Evolutionary conservation across 1,140 invertebrate species (phyloP).

Genomic region (Trichogramma pretiosum): DNA sequence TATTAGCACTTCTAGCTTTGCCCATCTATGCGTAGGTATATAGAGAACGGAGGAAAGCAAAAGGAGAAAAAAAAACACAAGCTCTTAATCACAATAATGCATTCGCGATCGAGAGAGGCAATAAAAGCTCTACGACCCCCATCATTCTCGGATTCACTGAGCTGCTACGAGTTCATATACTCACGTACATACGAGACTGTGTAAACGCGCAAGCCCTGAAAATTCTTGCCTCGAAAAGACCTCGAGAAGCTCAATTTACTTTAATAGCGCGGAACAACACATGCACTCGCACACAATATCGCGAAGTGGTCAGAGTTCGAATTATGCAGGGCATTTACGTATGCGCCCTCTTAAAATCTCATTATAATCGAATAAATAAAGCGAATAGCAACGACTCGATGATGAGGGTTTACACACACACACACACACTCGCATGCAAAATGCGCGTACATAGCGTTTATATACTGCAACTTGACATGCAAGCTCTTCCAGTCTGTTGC

Average conservation of each 20-base stretch:
- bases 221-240: too few species aligned
- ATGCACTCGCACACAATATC: neutral
- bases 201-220: too few species aligned
- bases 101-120: constrained; percentile 4
- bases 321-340: neutral
- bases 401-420: constrained; percentile 14
- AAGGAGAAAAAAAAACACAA: neutral
- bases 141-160: neutral
- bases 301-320: neutral
- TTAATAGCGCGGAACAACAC: constrained; percentile 11
- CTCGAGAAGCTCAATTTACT: constrained; percentile 7
- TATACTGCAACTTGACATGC: constrained; percentile 31
- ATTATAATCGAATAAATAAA: constrained; percentile 43
- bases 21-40: too few species aligned
- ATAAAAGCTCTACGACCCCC: neutral
- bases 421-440: too few species aligned
- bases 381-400: constrained; percentile 20
- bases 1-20: too few species aligned
- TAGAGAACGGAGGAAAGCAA: neutral
- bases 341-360: constrained; percentile 37
- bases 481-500: constrained; percentile 22
- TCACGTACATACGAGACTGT: too few species aligned
- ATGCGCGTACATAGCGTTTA: too few species aligned
- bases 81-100: neutral
- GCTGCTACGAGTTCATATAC: neutral